Evolutionary conservation across 2,888 invertebrate genomes (phyloP).

Genomic region (Cheilosia urbana): DNA sequence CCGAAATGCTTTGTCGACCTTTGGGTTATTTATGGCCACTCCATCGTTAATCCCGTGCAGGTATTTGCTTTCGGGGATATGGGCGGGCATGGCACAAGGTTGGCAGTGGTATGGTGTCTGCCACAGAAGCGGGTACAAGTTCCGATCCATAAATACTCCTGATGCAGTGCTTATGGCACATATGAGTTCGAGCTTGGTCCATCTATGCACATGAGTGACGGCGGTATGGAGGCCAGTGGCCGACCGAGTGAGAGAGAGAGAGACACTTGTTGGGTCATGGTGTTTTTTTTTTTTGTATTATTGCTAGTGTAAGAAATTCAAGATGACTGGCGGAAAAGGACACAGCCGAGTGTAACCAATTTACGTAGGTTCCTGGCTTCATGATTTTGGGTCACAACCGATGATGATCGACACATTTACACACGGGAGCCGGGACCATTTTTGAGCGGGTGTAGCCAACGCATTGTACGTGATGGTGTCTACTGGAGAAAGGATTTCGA

Average conservation of each 20-base stretch:
- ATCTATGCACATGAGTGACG: conserved; percentile 50
- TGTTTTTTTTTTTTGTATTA: conserved; percentile 55
- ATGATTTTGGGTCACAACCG: conserved; percentile 62
- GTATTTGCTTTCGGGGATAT: conserved; percentile 70
- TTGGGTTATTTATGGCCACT: conserved; percentile 74
- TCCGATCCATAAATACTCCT: conserved; percentile 68
- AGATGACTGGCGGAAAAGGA: conserved; percentile 57
- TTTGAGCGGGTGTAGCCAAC: conserved; percentile 24
- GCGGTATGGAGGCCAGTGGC: not conserved
- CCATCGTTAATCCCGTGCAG: conserved; percentile 73
- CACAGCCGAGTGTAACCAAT: conserved; percentile 41
- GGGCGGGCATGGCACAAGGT: conserved; percentile 35
- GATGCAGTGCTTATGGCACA: conserved; percentile 72
- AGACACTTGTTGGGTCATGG: conserved; percentile 70
- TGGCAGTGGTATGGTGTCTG: not conserved
- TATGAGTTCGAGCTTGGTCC: conserved; percentile 32
- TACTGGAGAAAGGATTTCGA: conserved; percentile 53
- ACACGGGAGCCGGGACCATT: conserved; percentile 7
- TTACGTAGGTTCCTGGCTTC: conserved; percentile 44
- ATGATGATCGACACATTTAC: conserved; percentile 72
- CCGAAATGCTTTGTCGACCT: conserved; percentile 68
- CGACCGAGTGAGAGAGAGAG: conserved; percentile 3
- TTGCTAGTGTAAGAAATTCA: conserved; percentile 53
- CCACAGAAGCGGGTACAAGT: conserved; percentile 46
- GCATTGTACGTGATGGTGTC: conserved; percentile 63